These are phyloP conservation scores for Scolopax mira DNA, from an alignment of 2,113 vertebrate species.

Conservation along the genomic window DNA sequence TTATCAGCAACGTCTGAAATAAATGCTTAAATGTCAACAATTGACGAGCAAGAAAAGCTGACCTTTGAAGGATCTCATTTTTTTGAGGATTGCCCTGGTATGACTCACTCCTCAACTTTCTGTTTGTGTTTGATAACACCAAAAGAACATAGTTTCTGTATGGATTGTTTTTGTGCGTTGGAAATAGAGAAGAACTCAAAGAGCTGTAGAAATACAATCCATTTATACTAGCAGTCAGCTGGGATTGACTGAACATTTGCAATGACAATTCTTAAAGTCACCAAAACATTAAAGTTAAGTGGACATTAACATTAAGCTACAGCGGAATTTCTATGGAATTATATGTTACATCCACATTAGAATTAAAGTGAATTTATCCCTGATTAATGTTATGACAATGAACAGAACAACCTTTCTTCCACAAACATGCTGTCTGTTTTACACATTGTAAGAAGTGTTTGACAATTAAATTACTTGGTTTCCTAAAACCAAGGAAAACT, in stretches of 20 bases:
- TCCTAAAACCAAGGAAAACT: neutral
- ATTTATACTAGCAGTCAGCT: neutral
- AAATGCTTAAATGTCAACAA: conserved; percentile 98
- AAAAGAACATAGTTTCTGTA: conserved; percentile 27
- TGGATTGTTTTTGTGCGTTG: neutral
- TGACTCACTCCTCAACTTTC: conserved; percentile 72
- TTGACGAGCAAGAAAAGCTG: conserved; percentile 89
- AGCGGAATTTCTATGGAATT: conserved; percentile 3
- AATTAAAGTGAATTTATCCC: conserved; percentile 41
- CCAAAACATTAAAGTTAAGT: conserved; percentile 16
- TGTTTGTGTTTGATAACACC: conserved; percentile 75
- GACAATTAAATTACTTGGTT: conserved; percentile 17
- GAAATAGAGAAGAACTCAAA: conserved; percentile 38
- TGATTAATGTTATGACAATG: conserved; percentile 51
- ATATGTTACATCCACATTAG: neutral
- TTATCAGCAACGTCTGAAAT: conserved; percentile 90
- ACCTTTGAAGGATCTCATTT: conserved; percentile 89
- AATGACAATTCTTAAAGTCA: conserved; percentile 4
- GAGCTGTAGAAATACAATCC: conserved; percentile 16
- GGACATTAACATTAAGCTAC: neutral
- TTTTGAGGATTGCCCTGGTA: conserved; percentile 65
- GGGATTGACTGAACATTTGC: neutral
- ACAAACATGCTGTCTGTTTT: conserved; percentile 34
- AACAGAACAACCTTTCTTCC: conserved; percentile 41
- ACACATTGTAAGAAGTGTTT: conserved; percentile 52